Evolutionary conservation across 2,888 invertebrate species (phyloP).

Genomic region (Melieria crassipennis): DNA sequence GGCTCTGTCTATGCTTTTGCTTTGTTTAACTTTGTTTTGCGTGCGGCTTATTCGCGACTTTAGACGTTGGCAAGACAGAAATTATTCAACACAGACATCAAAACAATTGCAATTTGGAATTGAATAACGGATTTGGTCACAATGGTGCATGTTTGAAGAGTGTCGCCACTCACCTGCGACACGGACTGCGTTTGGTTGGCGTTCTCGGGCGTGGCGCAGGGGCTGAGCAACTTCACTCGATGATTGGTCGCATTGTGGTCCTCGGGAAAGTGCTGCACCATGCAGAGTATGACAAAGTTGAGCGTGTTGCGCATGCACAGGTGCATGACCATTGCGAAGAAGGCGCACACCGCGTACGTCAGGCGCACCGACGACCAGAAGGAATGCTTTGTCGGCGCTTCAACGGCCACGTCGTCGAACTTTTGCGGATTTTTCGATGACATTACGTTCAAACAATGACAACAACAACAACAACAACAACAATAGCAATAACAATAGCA

Average conservation of each 20-base stretch:
- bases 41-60: constrained; percentile 35
- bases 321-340: constrained; percentile 58
- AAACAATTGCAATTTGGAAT: too few relatives aligned
- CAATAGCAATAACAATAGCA: neutral
- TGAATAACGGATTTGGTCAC: too few relatives aligned
- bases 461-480: neutral
- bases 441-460: neutral
- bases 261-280: constrained; percentile 63
- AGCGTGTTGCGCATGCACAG: constrained; percentile 67
- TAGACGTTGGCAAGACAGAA: too few relatives aligned
- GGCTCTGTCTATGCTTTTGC: neutral
- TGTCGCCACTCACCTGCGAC: too few relatives aligned
- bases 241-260: too few relatives aligned
- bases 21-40: neutral
- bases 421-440: neutral
- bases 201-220: too few relatives aligned
- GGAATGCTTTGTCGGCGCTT: constrained; percentile 21
- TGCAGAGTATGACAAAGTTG: constrained; percentile 69
- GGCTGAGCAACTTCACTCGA: too few relatives aligned
- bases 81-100: too few relatives aligned
- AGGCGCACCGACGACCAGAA: constrained; percentile 63
- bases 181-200: too few relatives aligned
- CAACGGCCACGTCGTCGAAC: constrained; percentile 37
- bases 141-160: too few relatives aligned
- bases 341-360: constrained; percentile 61